These are phyloP conservation scores for Tyrophagus putrescentiae DNA, from an alignment of 1,140 invertebrate species.

Conservation along the genomic window DNA sequence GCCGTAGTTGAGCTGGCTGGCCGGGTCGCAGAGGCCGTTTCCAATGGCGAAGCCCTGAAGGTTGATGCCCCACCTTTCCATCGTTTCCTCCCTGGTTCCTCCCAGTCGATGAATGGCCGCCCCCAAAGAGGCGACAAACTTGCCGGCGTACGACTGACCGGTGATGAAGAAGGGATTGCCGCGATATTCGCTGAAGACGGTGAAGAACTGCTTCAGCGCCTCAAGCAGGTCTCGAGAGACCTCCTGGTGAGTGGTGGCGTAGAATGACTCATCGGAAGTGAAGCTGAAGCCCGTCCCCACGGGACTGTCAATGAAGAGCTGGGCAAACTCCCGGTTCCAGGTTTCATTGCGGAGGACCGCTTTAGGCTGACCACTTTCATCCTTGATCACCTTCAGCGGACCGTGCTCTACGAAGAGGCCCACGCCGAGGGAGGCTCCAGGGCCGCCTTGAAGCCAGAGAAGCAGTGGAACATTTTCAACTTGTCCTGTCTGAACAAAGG, in stretches of 20 bases:
- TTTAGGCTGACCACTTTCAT: no score
- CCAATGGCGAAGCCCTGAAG: slow-evolving; percentile 55
- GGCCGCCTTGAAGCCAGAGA: slow-evolving; percentile 72
- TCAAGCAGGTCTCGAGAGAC: slow-evolving; percentile 26
- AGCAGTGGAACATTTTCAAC: slow-evolving; percentile 45
- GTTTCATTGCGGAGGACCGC: slow-evolving; percentile 46
- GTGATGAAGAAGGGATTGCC: slow-evolving; percentile 29
- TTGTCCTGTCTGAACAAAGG: background rate
- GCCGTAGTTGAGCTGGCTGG: slow-evolving; percentile 57
- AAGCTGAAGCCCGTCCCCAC: slow-evolving; percentile 46
- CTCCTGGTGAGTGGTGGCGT: slow-evolving; percentile 23
- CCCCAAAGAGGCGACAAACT: slow-evolving; percentile 59
- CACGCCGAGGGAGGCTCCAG: slow-evolving; percentile 59
- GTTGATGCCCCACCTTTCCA: slow-evolving; percentile 30
- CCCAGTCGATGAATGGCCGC: slow-evolving; percentile 54
- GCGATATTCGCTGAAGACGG: slow-evolving; percentile 25
- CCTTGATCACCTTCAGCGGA: slow-evolving; percentile 39
- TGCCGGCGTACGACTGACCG: slow-evolving; percentile 32
- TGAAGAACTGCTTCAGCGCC: slow-evolving; percentile 27
- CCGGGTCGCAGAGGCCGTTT: slow-evolving; percentile 65
- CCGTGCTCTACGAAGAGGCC: slow-evolving; percentile 69
- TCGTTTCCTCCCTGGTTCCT: slow-evolving; percentile 23
- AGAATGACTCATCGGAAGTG: slow-evolving; percentile 22
- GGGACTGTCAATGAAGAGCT: slow-evolving; percentile 74
- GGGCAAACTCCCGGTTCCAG: slow-evolving; percentile 55